Base-by-base conservation (phyloP, 2,888 invertebrate species). In the Ichneumon xanthorius region DNA sequence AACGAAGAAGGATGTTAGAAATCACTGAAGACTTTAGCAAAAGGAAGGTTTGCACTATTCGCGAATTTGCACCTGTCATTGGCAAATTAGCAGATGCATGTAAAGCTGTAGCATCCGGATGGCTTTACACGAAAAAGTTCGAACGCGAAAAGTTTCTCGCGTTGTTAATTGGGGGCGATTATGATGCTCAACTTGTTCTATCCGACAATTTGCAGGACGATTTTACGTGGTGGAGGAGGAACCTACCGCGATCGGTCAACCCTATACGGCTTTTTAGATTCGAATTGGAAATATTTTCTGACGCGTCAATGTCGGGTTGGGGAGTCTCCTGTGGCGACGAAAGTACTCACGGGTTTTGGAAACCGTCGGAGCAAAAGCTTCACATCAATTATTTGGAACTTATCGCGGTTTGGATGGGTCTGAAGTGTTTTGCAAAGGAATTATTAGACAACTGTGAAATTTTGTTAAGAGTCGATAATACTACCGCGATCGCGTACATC, bases 391-490 rank as follows among this genome's bases (percentile, higher is more conserved):
- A 19, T n/a, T 9, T 30, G 9, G 58, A 58, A 7, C 22, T 58
- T 3, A 4, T 58, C 9, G 58, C 58, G 0, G 22, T 58, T 11
- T 1, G 19, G 1, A 26, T 58, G 58, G 58, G 26, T 4, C 26
- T 58, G 26, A 58, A 58, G 22, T 68, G 68, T 48, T 68, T 68
- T 22, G 45, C 68, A 14, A 48, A 19, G 22, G 71, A 79, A n/a
- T n/a, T n/a, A 22, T 14, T 82, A 11, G 75, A 33, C 2, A 26
- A 70, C 19, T 68, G 78, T 61, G 77, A 89, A 37, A 79, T 90
- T 14, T 71, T 90, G 0, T 58, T 89, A 37, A 78, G 89, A 53
- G 75, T 87, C 2, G 26, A 26, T 26, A 26, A 26, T 26, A 26
- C 26, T 1, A 26, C 26, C 26, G 26, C 1, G 26, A 26, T 26